Evolutionary conservation across 2,888 invertebrate species (phyloP), one percentile per base, ranked within the genome.

Genomic region (Cantharis flavilabris): DNA sequence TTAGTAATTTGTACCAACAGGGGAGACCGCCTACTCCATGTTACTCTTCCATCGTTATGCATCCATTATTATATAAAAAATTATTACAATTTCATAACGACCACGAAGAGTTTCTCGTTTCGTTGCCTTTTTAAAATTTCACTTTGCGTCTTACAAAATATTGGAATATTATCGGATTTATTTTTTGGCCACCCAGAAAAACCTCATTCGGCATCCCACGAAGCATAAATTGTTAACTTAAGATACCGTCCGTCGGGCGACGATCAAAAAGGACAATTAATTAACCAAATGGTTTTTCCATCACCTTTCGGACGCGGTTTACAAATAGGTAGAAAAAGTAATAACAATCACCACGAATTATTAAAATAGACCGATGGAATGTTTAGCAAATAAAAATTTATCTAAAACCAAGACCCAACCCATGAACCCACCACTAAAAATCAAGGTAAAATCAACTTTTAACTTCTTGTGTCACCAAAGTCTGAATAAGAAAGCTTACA

Each of bases 401-500:
- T 49, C 49, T 49, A 49, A 49, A 49, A 49, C 49, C 49, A 49
- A 49, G 49, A 49, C 49, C 49, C 49, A 49, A 49, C 49, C 49
- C 49, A 49, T 49, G 49, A 49, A 49, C 23, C 65, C 20, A 64
- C n/a, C 9, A 67, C 14, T 30, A 69, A 69, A 30, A 69, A 69
- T 30, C 18, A 69, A 69, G 69, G 30, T 30, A 28, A 69, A 69
- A 69, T 69, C 69, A 28, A 69, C 69, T 30, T 69, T 69, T 14
- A 69, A 69, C 23, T 26, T 69, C 69, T 69, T 69, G 30, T 30
- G 28, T 69, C 69, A 28, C 30, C 28, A 30, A 69, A 69, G 30
- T 18, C 30, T 69, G 28, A 69, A 69, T 69, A 69, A 69, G 69
- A 30, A 69, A 30, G 69, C 30, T 30, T 69, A 73, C 62, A 74